Base-by-base conservation (phyloP, 2,888 invertebrate genomes). In the Drosophila paramelanica region DNA sequence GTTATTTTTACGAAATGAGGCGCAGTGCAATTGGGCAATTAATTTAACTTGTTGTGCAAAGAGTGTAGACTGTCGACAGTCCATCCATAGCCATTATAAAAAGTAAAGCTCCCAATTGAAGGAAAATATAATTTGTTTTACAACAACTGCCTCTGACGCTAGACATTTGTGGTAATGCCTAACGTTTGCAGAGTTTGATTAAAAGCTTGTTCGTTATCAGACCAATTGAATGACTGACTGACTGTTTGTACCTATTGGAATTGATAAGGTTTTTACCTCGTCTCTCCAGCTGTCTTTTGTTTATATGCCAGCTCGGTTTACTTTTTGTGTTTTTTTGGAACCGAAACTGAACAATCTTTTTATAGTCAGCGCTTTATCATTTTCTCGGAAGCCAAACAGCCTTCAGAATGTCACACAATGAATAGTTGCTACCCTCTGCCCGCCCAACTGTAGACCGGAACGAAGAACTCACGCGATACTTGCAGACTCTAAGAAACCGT, bases 401-500 rank as follows among this genome's bases (percentile, higher is more conserved):
- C 83, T 83, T 83, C 88, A 83, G 87, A 86, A 83, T 80, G 86
- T 88, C 83, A 88, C 72, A 85, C 77, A 76, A 42, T 57, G 11
- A 43, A 58, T 47, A 20, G 53, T 14, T 43, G 14, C 13, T 23
- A 3, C 33, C 33, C 3, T 8, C 31, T 3, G 5, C 33, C 33
- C 33, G 10, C 33, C 33, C 10, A 52, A 5, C 6, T 36, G 25
- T 17, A 73, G 73, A 77, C 67, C 62, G 62, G 73, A 73, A 80
- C 73, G 59, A 56, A 17, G 27, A 67, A 52, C 75, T 71, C 75
- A 67, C 79, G 71, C 75, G 50, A 62, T 56, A 47, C 5, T 13
- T 58, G 61, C 57, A 51, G 61, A 59, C 51, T 52, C 31, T n/a
- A 47, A 50, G 57, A 60, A 78, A 78, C 69, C 27, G 52, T 72